These are phyloP conservation scores for Cydia splendana DNA, from an alignment of 1,140 invertebrate species.

Conservation along the genomic window DNA sequence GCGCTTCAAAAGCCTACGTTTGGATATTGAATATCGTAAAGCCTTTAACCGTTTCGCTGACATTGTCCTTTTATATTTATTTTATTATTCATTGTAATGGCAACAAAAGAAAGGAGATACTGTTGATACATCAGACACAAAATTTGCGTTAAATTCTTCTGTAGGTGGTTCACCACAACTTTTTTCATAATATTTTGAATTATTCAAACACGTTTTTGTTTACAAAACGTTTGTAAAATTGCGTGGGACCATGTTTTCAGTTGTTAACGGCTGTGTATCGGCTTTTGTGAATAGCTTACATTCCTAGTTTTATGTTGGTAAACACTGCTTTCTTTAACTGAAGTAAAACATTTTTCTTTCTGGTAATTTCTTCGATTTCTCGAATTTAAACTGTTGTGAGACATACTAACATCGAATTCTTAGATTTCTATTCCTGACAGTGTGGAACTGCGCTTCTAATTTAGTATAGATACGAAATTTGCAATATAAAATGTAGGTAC, in stretches of 20 bases:
- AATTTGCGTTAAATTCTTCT: not conserved
- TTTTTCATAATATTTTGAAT: not conserved
- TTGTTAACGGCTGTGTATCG: not conserved
- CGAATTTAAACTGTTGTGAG: too few species aligned
- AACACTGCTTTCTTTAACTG: not conserved
- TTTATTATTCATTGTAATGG: not conserved
- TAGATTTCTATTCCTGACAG: not conserved
- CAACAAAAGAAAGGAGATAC: slow-evolving; percentile 9
- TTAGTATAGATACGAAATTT: too few species aligned
- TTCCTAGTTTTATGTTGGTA: slow-evolving; percentile 19
- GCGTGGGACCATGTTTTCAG: not conserved
- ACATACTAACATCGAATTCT: too few species aligned
- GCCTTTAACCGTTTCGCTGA: slow-evolving; percentile 12
- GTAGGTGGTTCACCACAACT: not conserved
- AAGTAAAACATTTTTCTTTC: not conserved
- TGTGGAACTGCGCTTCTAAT: not conserved
- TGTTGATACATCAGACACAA: not conserved
- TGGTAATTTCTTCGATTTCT: not conserved
- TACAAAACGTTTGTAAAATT: not conserved
- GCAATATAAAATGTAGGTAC: too few species aligned
- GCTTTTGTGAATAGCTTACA: not conserved
- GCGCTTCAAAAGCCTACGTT: slow-evolving; percentile 1
- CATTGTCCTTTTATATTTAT: not conserved
- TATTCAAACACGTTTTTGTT: not conserved
- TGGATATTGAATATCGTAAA: slow-evolving; percentile 3